phyloP scores from a whole-genome alignment of 1,140 invertebrate species.

The Calephelis nemesis region DNA sequence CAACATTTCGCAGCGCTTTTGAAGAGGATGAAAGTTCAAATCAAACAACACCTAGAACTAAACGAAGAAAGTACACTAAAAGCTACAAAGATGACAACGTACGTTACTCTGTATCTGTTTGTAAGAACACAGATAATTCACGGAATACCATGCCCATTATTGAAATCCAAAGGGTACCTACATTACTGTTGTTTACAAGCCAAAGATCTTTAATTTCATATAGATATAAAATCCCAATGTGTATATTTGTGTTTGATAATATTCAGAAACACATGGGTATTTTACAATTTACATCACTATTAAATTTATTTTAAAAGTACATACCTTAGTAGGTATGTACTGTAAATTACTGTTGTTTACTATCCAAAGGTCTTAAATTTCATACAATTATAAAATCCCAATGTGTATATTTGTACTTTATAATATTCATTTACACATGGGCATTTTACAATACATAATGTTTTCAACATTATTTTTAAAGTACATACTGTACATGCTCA shows the following conservation, averaged over 20 bases:
- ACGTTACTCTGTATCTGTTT: conserved; percentile 69
- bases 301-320: too few species aligned
- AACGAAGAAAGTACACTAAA: conserved; percentile 52
- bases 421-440: too few species aligned
- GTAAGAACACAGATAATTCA: conserved; percentile 39
- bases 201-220: background rate
- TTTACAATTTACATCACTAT: too few species aligned
- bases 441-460: too few species aligned
- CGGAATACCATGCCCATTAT: conserved; percentile 55
- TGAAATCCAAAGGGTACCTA: conserved; percentile 68
- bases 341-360: conserved; percentile 42
- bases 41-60: conserved; percentile 41
- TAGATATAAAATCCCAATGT: background rate
- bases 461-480: too few species aligned
- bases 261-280: too few species aligned
- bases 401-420: background rate
- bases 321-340: too few species aligned
- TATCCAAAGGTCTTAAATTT: background rate
- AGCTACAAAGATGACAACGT: conserved; percentile 59
- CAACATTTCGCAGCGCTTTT: conserved; percentile 39
- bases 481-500: too few species aligned
- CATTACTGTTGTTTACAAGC: conserved; percentile 37
- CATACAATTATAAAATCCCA: background rate
- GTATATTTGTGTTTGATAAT: background rate
- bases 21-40: conserved; percentile 52